Percentiles rank a stretch among this genome's conserved stretches.
These are phyloP conservation scores for Babylonia areolata DNA, from an alignment of 1,140 invertebrate genomes.

Conservation along the genomic window DNA sequence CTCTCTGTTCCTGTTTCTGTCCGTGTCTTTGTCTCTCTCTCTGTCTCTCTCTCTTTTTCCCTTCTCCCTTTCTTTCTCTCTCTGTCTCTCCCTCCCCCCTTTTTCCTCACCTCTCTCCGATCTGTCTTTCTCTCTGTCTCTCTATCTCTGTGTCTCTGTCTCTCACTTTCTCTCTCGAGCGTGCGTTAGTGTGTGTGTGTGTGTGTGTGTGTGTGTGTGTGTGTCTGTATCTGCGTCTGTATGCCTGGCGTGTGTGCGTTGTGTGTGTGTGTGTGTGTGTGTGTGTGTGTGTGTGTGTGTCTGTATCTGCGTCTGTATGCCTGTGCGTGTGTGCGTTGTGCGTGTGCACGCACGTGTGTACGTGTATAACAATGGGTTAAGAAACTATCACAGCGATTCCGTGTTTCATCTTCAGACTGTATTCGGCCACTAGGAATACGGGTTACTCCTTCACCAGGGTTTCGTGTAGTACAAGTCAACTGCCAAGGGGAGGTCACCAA, in stretches of 20 bases:
- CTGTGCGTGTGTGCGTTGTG: not conserved
- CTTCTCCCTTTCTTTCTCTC: not conserved
- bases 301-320: not conserved
- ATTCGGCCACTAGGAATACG: not conserved
- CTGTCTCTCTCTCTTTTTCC: not conserved
- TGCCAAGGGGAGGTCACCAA: slow-evolving; percentile 23
- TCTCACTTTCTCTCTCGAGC: not conserved
- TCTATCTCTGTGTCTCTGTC: not conserved
- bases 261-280: not conserved
- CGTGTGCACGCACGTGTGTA: not conserved
- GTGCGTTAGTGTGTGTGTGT: not conserved
- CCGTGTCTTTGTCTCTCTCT: not conserved
- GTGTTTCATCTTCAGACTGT: slow-evolving; percentile 15
- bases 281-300: not conserved
- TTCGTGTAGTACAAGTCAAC: slow-evolving; percentile 10
- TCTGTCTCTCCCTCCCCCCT: not conserved
- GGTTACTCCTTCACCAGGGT: not conserved
- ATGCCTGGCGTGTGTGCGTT: not conserved
- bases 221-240: not conserved
- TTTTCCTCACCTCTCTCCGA: not conserved
- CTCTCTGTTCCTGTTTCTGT: not conserved
- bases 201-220: not conserved
- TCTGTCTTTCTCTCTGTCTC: not conserved
- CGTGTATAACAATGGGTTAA: too few relatives aligned
- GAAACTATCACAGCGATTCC: not conserved